Evolutionary conservation across 2,113 vertebrate species (phyloP), one percentile per base, ranked within the genome.

Genomic region (Vimba vimba): DNA sequence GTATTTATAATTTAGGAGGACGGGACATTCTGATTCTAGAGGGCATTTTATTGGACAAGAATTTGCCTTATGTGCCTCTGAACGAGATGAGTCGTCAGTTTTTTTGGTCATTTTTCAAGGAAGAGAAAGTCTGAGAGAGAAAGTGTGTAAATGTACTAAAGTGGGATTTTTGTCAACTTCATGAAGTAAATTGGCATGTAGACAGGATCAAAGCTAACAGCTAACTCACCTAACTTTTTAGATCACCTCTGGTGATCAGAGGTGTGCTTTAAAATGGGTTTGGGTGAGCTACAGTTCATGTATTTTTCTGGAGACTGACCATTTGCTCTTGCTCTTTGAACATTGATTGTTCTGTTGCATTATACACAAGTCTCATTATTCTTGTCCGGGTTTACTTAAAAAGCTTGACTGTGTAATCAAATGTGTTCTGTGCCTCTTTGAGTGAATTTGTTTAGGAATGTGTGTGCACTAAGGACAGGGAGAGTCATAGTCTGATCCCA

Each of bases 361-460:
- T 55, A 77, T 55, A 77, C n/a, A 30, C 27, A 77, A 52, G 47
- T 52, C n/a, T 55, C 74, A 77, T 77, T 25, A 12, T 77, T 77
- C 74, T n/a, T 77, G 17, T 30, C 74, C 15, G 2, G 30, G 74
- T 77, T 36, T 84, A 85, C 85, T 88, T 87, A 1, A 88, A 82
- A 86, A 89, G 78, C 86, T 80, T 87, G 84, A 90, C 45, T 52
- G n/a, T 75, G 45, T 89, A 90, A 87, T 85, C 36, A 15, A 50
- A 55, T 77, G 50, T 17, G 83, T n/a, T 50, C 52, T 6, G 47
- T 17, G 27, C n/a, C 25, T 55, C 12, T 74, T 47, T n/a, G 23
- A 74, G 5, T 74, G 23, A 25, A 45, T 36, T 39, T 75, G 13
- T 82, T 57, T 39, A 57, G 47, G 45, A 78, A 68, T 17, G 23